These are phyloP conservation scores for Strix aluco DNA, from an alignment of 2,113 vertebrate genomes.

Conservation along the genomic window DNA sequence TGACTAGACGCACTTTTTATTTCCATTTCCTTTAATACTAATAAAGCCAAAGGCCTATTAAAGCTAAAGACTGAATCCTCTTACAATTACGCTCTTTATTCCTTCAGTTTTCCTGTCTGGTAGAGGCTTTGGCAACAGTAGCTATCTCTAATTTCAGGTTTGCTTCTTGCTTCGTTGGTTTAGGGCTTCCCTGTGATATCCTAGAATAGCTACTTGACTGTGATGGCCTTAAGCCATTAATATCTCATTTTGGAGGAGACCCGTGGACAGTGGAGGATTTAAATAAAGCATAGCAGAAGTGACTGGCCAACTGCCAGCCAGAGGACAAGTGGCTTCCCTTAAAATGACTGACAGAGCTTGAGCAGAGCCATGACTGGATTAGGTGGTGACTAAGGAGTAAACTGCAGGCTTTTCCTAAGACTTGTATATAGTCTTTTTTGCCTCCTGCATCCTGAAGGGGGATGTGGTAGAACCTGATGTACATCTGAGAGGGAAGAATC, in stretches of 20 bases:
- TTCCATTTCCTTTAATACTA: neutral
- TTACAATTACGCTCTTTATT: neutral
- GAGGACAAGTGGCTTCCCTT: constrained; percentile 47
- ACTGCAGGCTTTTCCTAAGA: neutral
- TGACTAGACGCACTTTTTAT: neutral
- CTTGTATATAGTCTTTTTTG: neutral
- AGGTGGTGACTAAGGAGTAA: constrained; percentile 18
- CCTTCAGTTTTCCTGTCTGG: neutral
- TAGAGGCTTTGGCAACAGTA: neutral
- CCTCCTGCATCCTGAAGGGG: neutral
- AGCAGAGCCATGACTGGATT: constrained; percentile 27
- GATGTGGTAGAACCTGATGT: neutral
- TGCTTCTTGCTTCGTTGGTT: neutral
- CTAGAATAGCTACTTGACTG: constrained; percentile 43
- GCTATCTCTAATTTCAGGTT: neutral
- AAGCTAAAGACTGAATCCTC: neutral
- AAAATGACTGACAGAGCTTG: constrained; percentile 40
- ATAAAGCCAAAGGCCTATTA: neutral
- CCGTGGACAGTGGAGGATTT: constrained; percentile 15
- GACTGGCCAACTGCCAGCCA: constrained; percentile 28
- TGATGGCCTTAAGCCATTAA: constrained; percentile 40
- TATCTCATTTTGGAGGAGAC: constrained; percentile 25
- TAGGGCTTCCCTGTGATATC: constrained; percentile 45
- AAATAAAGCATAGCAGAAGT: constrained; percentile 42
- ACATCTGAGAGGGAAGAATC: neutral